Evolutionary conservation across 2,113 vertebrate species (phyloP).

Genomic region (Geococcyx californianus): DNA sequence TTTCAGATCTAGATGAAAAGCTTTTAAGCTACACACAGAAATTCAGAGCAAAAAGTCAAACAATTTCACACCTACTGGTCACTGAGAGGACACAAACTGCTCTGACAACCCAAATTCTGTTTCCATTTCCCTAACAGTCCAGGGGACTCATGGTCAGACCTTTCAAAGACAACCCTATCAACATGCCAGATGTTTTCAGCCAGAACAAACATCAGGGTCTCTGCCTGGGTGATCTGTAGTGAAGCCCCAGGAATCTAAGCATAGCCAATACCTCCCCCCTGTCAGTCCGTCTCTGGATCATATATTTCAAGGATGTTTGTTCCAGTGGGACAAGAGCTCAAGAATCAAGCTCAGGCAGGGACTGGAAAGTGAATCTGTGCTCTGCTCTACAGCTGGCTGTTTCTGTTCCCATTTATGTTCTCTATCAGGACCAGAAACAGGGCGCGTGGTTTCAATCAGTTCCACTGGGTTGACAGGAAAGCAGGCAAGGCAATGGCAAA

Average conservation of each 20-base stretch:
- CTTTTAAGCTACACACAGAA: conserved; percentile 22
- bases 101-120: background rate
- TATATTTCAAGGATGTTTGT: background rate
- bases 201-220: background rate
- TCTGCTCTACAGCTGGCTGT: background rate
- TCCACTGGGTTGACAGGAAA: background rate
- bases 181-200: background rate
- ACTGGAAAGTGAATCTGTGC: background rate
- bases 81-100: background rate
- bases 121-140: background rate
- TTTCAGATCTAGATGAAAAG: background rate
- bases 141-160: background rate
- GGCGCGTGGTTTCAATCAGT: background rate
- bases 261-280: background rate
- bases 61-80: background rate
- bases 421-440: background rate
- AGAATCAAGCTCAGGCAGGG: background rate
- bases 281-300: background rate
- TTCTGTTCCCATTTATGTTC: background rate
- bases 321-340: background rate
- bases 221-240: background rate
- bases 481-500: background rate
- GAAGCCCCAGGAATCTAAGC: background rate
- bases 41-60: background rate
- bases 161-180: background rate